Conservation (phyloP, 2,888 invertebrate species). For the Ferdinandea cuprea region DNA sequence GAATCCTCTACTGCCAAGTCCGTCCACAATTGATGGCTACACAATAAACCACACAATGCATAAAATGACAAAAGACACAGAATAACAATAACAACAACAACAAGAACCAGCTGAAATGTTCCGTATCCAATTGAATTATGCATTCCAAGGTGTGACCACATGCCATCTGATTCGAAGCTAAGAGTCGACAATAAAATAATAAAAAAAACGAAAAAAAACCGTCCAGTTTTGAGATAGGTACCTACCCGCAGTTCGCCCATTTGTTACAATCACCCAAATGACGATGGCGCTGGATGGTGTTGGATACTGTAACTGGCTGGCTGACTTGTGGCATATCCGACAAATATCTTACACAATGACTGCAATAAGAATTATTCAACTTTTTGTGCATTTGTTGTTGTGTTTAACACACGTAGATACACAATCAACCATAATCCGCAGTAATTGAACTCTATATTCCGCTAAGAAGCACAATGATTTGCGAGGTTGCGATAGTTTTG, state of each 20-base stretch:
- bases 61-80: slow-evolving; percentile 69
- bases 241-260: slow-evolving; percentile 60
- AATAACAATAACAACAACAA: slow-evolving; percentile 51
- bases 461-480: slow-evolving; percentile 66
- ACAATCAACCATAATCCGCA: slow-evolving; percentile 70
- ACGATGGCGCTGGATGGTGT: slow-evolving; percentile 26
- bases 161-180: slow-evolving; percentile 64
- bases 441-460: slow-evolving; percentile 72
- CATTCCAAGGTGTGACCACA: slow-evolving; percentile 74
- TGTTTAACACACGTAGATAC: slow-evolving; percentile 21
- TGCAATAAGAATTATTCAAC: slow-evolving; percentile 69
- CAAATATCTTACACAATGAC: slow-evolving; percentile 67
- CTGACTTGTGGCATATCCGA: slow-evolving; percentile 68
- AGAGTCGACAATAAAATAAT: slow-evolving; percentile 5
- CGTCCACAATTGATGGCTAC: slow-evolving; percentile 42
- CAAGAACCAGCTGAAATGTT: slow-evolving; percentile 60
- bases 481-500: slow-evolving; percentile 1
- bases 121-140: slow-evolving; percentile 74
- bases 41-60: slow-evolving; percentile 60
- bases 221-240: slow-evolving; percentile 40
- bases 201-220: slow-evolving; percentile 7
- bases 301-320: slow-evolving; percentile 30
- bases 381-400: slow-evolving; percentile 39
- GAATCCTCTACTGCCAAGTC: slow-evolving; percentile 27
- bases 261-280: slow-evolving; percentile 72